Evolutionary conservation across 92 coral and sea anemone species (phyloP).

Genomic region (Parazoanthus darwini): DNA sequence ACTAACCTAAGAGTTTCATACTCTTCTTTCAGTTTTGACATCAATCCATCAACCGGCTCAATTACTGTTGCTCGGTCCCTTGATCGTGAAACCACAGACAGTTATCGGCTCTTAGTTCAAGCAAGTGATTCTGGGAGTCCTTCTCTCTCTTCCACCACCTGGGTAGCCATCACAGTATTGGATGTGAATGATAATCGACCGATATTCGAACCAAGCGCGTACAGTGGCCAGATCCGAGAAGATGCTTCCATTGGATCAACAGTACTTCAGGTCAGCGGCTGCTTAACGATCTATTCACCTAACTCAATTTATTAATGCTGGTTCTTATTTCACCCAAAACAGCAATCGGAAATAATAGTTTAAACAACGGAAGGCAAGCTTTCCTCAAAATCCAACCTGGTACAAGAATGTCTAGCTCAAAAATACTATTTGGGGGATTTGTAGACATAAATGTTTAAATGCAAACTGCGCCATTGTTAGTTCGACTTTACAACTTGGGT

Average conservation of each 20-base stretch:
- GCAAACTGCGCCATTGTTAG: too few species aligned
- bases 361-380: too few species aligned
- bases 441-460: too few species aligned
- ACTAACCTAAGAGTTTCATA: neutral
- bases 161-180: slow-evolving; percentile 66
- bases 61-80: slow-evolving; percentile 73
- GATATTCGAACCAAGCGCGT: slow-evolving; percentile 50
- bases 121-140: slow-evolving; percentile 67
- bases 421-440: too few species aligned
- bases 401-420: too few species aligned
- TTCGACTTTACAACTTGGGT: too few species aligned
- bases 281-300: too few species aligned
- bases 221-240: slow-evolving; percentile 62
- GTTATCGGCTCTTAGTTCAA: slow-evolving; percentile 62
- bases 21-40: slow-evolving; percentile 42
- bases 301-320: too few species aligned
- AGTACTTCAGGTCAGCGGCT: slow-evolving; percentile 63
- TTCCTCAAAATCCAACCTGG: too few species aligned
- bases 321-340: too few species aligned
- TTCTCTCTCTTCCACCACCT: slow-evolving; percentile 56
- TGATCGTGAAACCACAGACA: slow-evolving; percentile 72
- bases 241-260: slow-evolving; percentile 80
- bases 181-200: slow-evolving; percentile 94
- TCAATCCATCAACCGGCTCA: slow-evolving; percentile 62
- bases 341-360: too few species aligned